Conservation (phyloP, 2,113 vertebrate species). For the Microcebus lehilahytsara region DNA sequence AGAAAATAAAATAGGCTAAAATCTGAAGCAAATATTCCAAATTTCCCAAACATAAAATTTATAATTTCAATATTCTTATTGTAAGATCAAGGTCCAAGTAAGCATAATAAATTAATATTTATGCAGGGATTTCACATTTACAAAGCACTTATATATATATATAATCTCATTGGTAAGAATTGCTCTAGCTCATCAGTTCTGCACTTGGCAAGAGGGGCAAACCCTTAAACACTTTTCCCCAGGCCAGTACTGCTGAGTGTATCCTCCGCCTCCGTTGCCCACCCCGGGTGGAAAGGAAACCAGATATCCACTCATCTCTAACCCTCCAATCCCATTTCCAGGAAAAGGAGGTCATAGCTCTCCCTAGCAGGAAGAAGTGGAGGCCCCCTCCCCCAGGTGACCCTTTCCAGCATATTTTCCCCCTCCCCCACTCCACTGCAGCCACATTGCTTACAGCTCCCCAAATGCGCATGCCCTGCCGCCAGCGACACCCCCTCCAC, state of each 20-base stretch:
- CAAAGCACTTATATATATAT: not conserved
- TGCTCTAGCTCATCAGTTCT: not conserved
- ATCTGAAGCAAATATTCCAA: conserved; percentile 21
- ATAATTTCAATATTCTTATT: not conserved
- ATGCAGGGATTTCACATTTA: not conserved
- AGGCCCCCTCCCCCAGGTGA: too few species aligned
- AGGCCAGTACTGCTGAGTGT: not conserved
- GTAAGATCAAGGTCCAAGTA: not conserved
- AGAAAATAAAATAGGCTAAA: conserved; percentile 30
- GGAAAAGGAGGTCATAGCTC: not conserved
- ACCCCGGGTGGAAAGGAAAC: not conserved
- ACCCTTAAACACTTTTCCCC: not conserved
- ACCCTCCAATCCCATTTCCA: not conserved
- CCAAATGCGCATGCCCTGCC: not conserved
- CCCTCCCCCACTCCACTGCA: not conserved
- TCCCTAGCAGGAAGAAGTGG: not conserved
- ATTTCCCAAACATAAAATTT: conserved; percentile 14
- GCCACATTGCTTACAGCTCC: not conserved
- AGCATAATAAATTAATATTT: not conserved
- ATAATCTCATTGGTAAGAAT: not conserved
- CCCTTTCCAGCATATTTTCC: not conserved
- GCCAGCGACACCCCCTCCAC: not conserved
- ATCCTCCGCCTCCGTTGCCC: not conserved
- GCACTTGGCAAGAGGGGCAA: not conserved
- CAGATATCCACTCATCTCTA: not conserved